These are phyloP conservation scores for Tachuris rubrigastra DNA, from an alignment of 2,113 vertebrate genomes.

Conservation along the genomic window DNA sequence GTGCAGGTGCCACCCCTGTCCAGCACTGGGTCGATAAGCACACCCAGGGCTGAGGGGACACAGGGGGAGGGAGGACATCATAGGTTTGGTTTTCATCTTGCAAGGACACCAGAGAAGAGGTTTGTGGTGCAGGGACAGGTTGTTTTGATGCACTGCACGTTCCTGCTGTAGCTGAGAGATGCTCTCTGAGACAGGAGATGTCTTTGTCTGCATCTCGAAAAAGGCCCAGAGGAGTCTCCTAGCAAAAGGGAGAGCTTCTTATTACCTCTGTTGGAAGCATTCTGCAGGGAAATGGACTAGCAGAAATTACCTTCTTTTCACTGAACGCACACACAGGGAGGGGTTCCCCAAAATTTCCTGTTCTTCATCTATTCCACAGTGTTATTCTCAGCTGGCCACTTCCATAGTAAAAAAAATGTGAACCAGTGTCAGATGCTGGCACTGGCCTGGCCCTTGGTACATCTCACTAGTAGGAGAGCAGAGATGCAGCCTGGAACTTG, in stretches of 20 bases:
- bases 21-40: rapidly evolving
- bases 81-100: neutral
- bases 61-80: rapidly evolving
- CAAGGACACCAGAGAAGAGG: neutral
- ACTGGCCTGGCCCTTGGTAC: neutral
- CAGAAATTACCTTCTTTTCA: neutral
- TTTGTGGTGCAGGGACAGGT: rapidly evolving
- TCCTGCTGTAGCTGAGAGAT: neutral
- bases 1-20: neutral
- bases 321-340: neutral
- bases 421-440: neutral
- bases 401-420: neutral
- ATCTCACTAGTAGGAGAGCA: neutral
- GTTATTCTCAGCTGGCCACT: neutral
- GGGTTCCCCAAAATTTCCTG: neutral
- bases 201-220: neutral
- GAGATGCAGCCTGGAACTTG: neutral
- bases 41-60: neutral
- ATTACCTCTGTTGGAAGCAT: neutral
- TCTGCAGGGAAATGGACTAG: neutral
- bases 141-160: neutral
- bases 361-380: neutral
- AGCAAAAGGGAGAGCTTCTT: neutral
- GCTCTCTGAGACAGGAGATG: neutral
- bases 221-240: neutral